Percentiles rank a stretch among this genome's conserved stretches.
Conservation (phyloP, 1,140 invertebrate species). For the Cyphomyrmex costatus region DNA sequence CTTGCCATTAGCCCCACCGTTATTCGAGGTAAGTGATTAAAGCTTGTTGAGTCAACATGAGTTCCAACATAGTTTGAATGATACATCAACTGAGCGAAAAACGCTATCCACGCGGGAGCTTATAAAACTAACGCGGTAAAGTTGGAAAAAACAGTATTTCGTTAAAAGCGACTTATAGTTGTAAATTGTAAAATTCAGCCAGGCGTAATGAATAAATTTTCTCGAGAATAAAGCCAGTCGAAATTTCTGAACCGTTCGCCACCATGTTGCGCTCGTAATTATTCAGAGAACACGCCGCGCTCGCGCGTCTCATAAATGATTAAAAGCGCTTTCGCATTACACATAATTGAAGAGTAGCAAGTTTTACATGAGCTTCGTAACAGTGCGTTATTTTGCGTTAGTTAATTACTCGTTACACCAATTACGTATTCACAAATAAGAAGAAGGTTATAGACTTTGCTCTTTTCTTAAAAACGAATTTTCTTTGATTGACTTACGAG, state of each 20-base stretch:
- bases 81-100: not conserved
- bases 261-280: conserved; percentile 44
- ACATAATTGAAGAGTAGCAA: conserved; percentile 55
- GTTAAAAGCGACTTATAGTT: conserved; percentile 16
- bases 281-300: conserved; percentile 45
- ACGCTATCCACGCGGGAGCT: not conserved
- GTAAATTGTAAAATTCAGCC: conserved; percentile 34
- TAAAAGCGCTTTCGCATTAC: conserved; percentile 57
- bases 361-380: conserved; percentile 55
- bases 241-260: conserved; percentile 45
- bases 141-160: not conserved
- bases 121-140: not conserved
- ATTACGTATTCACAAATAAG: conserved; percentile 39
- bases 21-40: conserved; percentile 90
- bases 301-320: conserved; percentile 54
- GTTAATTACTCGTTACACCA: conserved; percentile 37
- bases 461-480: not conserved
- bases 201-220: conserved; percentile 33
- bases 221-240: conserved; percentile 14
- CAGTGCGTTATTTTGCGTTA: conserved; percentile 38
- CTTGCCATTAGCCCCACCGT: conserved; percentile 97
- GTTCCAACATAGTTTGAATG: not conserved
- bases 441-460: too few species aligned
- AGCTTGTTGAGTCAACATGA: not conserved
- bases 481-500: not conserved